Evolutionary conservation across 2,888 invertebrate genomes (phyloP), one percentile per base, ranked within the genome.

Genomic region (Sturmia bella): DNA sequence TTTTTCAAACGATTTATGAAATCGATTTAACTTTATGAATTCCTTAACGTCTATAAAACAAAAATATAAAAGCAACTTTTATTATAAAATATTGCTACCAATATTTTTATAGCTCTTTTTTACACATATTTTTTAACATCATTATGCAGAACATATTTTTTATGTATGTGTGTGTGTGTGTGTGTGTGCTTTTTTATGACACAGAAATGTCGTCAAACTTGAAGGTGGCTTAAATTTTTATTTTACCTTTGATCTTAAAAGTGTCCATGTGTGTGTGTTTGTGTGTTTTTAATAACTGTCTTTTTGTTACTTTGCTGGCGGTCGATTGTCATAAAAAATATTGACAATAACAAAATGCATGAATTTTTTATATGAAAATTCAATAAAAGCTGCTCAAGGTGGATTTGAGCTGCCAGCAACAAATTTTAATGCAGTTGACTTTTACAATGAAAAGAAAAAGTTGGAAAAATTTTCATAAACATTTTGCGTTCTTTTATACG

Each of bases 281-380:
- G 17, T 15, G 24, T 54, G 66, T 50, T 37, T 32, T 50, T 37
- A 43, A 27, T 57, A 15, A 48, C 37, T 72, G 24, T 11, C 19
- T 48, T 50, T 50, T 50, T 50, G 19, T 64, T 3, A 32, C 32
- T 32, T n/a, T 41, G 13, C 24, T 24, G 41, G 41, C 41, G 37
- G 13, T 41, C 21, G 12, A 45, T 78, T 64, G 27, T 17, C 52
- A 43, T 68, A 41, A 74, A 21, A 73, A 56, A 45, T 27, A 54
- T 63, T 43, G 63, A 54, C 59, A 70, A 57, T 27, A 57, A 70
- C 37, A 66, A 70, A 69, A 45, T 63, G 59, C 64, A 77, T 69
- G 43, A 69, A 77, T 77, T 77, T 64, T 64, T 52, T 69, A 74
- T 78, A 74, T 82, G 78, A 63, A 78, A 74, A 74, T 78, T 69